phyloP scores from a whole-genome alignment of 2,888 invertebrate genomes.

The Aromia moschata region DNA sequence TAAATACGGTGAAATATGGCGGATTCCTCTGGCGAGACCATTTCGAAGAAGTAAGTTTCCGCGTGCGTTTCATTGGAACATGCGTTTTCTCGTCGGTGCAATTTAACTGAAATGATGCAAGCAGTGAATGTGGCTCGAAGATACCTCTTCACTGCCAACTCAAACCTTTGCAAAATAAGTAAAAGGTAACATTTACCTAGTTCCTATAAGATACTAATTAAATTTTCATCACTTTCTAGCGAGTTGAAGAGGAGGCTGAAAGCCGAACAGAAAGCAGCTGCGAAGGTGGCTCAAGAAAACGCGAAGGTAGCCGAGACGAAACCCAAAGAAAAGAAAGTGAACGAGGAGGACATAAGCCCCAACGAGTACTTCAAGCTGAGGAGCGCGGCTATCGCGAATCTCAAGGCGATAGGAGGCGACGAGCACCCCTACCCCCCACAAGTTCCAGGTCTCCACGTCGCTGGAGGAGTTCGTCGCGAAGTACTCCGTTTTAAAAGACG shows the following conservation, averaged over 20 bases:
- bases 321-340: constrained; percentile 50
- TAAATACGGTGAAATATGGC: constrained; percentile 41
- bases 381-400: constrained; percentile 79
- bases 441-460: constrained; percentile 91
- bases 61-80: neutral
- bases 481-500: constrained; percentile 77
- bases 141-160: constrained; percentile 38
- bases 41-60: constrained; percentile 57
- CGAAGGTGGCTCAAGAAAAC: constrained; percentile 72
- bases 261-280: constrained; percentile 92
- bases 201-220: constrained; percentile 40
- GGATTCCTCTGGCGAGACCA: constrained; percentile 48
- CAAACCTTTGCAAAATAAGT: constrained; percentile 45
- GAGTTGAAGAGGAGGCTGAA: constrained; percentile 92
- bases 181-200: constrained; percentile 52
- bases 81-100: neutral
- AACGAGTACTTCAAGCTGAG: constrained; percentile 95
- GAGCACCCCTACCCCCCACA: constrained; percentile 96
- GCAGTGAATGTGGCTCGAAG: constrained; percentile 36
- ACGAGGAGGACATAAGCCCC: constrained; percentile 88
- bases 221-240: constrained; percentile 67
- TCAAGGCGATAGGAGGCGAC: constrained; percentile 77
- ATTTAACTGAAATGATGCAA: constrained; percentile 45
- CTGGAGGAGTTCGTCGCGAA: constrained; percentile 88
- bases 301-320: constrained; percentile 28